These are phyloP conservation scores for Machimus rusticus DNA, from an alignment of 2,888 invertebrate genomes.

Conservation along the genomic window DNA sequence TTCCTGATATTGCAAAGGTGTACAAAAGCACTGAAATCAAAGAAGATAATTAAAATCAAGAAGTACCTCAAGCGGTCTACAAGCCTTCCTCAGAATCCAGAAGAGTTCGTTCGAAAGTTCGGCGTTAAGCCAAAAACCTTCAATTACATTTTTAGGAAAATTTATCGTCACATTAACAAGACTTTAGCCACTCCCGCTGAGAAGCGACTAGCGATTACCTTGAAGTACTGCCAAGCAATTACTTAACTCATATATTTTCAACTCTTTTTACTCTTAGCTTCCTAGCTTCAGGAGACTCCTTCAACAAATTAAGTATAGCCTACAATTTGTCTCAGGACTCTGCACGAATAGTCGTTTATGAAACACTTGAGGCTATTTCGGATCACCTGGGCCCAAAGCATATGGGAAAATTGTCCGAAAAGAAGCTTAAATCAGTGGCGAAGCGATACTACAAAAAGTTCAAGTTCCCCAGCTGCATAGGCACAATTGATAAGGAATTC, in stretches of 20 bases:
- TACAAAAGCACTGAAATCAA: background rate
- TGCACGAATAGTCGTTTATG: background rate
- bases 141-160: background rate
- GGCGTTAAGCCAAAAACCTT: background rate
- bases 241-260: background rate
- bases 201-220: background rate
- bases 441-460: background rate
- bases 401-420: background rate
- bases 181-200: background rate
- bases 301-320: background rate
- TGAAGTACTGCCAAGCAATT: background rate
- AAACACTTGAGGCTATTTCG: background rate
- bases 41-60: background rate
- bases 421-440: background rate
- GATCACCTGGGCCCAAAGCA: background rate
- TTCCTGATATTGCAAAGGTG: background rate
- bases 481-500: background rate
- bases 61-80: background rate
- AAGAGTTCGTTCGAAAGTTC: background rate
- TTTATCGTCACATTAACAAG: background rate
- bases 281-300: background rate
- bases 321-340: background rate
- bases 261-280: background rate
- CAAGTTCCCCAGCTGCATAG: constrained; percentile 2
- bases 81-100: background rate